Conservation (phyloP, 2,113 vertebrate species). For the Cyrtonyx montezumae region DNA sequence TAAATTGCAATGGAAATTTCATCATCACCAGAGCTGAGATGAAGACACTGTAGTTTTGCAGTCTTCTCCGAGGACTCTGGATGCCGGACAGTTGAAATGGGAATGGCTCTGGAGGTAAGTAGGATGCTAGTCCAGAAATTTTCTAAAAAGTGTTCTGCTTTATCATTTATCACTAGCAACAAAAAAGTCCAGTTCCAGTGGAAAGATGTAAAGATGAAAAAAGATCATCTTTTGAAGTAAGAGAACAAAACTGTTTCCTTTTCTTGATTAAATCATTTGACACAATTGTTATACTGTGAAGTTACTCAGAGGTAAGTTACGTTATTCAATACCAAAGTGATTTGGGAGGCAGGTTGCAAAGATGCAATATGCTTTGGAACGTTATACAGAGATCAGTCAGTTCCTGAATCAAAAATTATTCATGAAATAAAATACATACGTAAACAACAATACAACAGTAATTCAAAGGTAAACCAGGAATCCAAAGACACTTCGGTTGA, state of each 20-base stretch:
- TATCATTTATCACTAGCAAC: not conserved
- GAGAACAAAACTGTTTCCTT: not conserved
- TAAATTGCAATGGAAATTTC: not conserved
- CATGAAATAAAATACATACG: not conserved
- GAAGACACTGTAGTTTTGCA: not conserved
- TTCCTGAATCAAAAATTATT: not conserved
- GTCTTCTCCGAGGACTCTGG: not conserved
- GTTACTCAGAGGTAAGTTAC: not conserved
- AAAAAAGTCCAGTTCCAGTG: not conserved
- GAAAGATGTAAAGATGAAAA: not conserved
- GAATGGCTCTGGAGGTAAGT: not conserved
- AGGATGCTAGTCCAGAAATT: not conserved
- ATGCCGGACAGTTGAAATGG: not conserved
- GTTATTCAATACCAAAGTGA: not conserved
- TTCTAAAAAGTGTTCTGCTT: not conserved
- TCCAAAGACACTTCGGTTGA: not conserved
- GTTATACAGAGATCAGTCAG: not conserved
- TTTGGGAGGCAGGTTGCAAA: not conserved
- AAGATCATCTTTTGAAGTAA: not conserved
- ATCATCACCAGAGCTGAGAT: not conserved
- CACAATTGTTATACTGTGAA: not conserved
- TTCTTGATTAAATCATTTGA: not conserved
- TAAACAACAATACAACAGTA: not conserved
- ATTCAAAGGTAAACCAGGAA: not conserved
- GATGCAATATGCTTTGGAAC: not conserved